Evolutionary conservation across 1,140 invertebrate genomes (phyloP).

Genomic region (Hylaeus volcanicus): DNA sequence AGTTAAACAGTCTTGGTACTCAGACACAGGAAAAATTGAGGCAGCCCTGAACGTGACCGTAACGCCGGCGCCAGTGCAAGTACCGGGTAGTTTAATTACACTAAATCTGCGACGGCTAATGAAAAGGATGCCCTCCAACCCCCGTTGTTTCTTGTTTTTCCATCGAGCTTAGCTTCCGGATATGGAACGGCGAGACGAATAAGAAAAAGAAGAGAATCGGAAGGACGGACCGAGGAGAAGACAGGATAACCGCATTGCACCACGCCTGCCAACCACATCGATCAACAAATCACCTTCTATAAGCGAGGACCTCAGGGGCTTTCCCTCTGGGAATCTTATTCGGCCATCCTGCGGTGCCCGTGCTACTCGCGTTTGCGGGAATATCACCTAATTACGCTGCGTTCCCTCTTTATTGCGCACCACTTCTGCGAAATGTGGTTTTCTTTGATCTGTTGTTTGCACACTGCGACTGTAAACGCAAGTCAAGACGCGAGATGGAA

Average conservation of each 20-base stretch:
- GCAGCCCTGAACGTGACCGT: not conserved
- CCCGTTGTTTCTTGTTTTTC: slow-evolving; percentile 16
- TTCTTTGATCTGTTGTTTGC: not conserved
- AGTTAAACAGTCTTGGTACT: no score
- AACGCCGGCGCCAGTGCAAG: not conserved
- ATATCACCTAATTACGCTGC: slow-evolving; percentile 24
- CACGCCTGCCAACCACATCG: slow-evolving; percentile 63
- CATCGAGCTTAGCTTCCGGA: slow-evolving; percentile 13
- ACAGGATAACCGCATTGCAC: slow-evolving; percentile 60
- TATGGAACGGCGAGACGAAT: slow-evolving; percentile 14
- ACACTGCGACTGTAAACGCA: no score
- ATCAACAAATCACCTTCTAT: slow-evolving; percentile 69
- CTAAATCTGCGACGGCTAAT: slow-evolving; percentile 21
- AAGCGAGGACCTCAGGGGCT: slow-evolving; percentile 16
- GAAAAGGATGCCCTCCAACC: slow-evolving; percentile 28
- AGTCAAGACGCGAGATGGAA: no score
- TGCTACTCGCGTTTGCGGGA: not conserved
- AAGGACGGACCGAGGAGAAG: slow-evolving; percentile 17
- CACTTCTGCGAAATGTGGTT: not conserved
- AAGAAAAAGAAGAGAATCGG: slow-evolving; percentile 46
- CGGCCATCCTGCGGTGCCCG: not conserved
- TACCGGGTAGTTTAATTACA: slow-evolving; percentile 31
- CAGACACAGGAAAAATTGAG: no score
- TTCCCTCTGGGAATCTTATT: not conserved
- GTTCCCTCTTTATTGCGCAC: not conserved